Evolutionary conservation across 2,888 invertebrate genomes (phyloP).

Genomic region (Cheilosia soror): DNA sequence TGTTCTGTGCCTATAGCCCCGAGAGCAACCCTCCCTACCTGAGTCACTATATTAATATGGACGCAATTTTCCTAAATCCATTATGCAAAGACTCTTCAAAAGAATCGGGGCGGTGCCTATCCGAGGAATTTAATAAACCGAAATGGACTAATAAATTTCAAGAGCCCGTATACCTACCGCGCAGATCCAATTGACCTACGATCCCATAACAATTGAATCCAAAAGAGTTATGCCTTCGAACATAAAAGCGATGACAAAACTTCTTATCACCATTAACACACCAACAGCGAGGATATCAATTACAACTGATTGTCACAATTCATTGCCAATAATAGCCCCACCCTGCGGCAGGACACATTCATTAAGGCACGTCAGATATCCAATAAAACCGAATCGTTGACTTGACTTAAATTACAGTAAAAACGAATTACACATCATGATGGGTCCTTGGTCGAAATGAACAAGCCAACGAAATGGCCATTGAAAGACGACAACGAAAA

Average conservation of each 20-base stretch:
- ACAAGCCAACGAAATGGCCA: background rate
- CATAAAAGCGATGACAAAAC: constrained; percentile 18
- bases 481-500: constrained; percentile 39
- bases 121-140: no score
- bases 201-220: constrained; percentile 18
- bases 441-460: constrained; percentile 13
- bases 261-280: constrained; percentile 14
- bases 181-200: constrained; percentile 6
- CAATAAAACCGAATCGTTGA: constrained; percentile 70
- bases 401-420: constrained; percentile 71
- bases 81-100: no score
- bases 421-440: constrained; percentile 70
- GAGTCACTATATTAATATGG: no score
- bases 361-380: constrained; percentile 48
- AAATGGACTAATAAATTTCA: no score
- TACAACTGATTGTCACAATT: constrained; percentile 66
- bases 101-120: no score
- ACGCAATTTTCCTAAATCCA: no score
- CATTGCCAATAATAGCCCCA: constrained; percentile 69
- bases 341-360: constrained; percentile 57
- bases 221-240: constrained; percentile 28
- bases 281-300: constrained; percentile 46
- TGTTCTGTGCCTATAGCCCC: no score
- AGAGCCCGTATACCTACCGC: no score
- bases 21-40: no score